Conservation (phyloP, 2,113 vertebrate genomes). For the Seriola dumerili region DNA sequence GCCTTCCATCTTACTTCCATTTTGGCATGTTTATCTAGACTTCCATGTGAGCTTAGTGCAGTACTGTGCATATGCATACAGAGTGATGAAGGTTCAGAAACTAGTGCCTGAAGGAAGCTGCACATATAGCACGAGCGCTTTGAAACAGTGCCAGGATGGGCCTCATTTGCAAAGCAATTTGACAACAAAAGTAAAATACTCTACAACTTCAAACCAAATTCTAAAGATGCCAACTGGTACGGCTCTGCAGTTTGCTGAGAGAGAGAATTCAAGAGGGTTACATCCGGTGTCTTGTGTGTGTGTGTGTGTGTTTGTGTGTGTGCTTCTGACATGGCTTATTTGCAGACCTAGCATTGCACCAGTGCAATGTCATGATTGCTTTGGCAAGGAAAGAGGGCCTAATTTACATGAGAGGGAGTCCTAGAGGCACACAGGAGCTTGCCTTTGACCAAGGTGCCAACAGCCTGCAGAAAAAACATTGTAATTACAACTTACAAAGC, state of each 20-base stretch:
- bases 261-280: conserved; percentile 60
- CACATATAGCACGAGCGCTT: conserved; percentile 74
- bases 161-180: conserved; percentile 81
- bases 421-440: conserved; percentile 64
- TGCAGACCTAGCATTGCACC: conserved; percentile 67
- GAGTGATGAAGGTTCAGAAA: conserved; percentile 75
- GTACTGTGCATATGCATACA: conserved; percentile 75
- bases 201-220: conserved; percentile 76
- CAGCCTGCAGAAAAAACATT: conserved; percentile 69
- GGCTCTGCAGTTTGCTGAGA: conserved; percentile 49
- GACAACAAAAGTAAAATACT: conserved; percentile 81
- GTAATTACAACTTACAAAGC: conserved; percentile 72
- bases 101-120: conserved; percentile 72
- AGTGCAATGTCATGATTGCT: conserved; percentile 77
- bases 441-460: conserved; percentile 76
- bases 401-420: conserved; percentile 75
- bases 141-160: conserved; percentile 78
- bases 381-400: conserved; percentile 72
- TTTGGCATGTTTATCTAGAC: conserved; percentile 80
- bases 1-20: conserved; percentile 72
- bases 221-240: conserved; percentile 61
- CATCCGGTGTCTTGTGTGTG: conserved; percentile 46
- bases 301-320: conserved; percentile 25
- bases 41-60: conserved; percentile 74
- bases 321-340: conserved; percentile 71